phyloP scores from a whole-genome alignment of 2,113 vertebrate genomes.

The Felis chaus region DNA sequence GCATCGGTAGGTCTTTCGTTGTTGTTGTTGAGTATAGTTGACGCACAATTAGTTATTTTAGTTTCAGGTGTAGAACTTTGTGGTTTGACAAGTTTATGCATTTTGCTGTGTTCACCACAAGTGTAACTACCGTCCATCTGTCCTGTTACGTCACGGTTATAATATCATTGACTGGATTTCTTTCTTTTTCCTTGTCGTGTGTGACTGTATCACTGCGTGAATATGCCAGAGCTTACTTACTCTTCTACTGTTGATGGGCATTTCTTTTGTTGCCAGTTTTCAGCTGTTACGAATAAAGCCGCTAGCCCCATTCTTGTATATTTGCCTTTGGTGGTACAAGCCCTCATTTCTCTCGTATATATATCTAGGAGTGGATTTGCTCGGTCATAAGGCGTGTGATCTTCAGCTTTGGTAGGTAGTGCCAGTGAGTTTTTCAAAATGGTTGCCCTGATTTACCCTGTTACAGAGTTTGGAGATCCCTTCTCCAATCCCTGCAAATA shows the following conservation, averaged over 20 bases:
- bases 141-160: neutral
- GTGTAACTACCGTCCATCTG: neutral
- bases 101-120: neutral
- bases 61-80: neutral
- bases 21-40: neutral
- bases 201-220: neutral
- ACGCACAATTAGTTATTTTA: neutral
- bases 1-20: neutral
- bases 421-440: neutral
- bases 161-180: neutral
- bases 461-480: neutral
- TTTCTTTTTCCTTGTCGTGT: neutral
- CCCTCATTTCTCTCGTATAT: neutral
- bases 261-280: neutral
- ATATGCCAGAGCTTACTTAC: neutral
- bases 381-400: neutral
- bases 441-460: neutral
- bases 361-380: neutral
- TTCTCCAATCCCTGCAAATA: neutral
- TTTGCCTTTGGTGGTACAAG: neutral
- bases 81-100: neutral
- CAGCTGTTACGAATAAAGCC: neutral
- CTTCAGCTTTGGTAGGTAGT: neutral
- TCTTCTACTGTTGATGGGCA: neutral
- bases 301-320: neutral